A percentile compares a stretch with the other conserved stretches of the same genome.
Conservation (phyloP, 2,113 vertebrate genomes). For the Tachysurus fulvidraco region DNA sequence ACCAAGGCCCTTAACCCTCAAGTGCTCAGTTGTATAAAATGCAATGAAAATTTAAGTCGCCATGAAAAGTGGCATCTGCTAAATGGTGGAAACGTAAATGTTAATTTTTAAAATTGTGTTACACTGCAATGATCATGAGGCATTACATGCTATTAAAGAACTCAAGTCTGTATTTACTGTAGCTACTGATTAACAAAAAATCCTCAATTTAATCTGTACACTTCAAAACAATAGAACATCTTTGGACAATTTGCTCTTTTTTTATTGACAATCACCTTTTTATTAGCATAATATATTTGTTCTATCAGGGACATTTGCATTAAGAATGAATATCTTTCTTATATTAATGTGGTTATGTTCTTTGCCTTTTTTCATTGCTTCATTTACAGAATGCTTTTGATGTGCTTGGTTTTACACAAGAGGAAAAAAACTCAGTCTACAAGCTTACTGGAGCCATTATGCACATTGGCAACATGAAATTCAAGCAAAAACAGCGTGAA, state of each 20-base stretch:
- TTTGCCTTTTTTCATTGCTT: not conserved
- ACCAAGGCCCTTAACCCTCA: too few relatives aligned
- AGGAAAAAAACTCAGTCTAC: constrained; percentile 84
- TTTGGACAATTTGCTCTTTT: not conserved
- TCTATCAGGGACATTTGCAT: not conserved
- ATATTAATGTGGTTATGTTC: not conserved
- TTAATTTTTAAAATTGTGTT: not conserved
- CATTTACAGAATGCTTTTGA: constrained; percentile 70
- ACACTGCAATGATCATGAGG: not conserved
- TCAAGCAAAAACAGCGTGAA: constrained; percentile 84
- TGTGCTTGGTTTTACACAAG: constrained; percentile 81
- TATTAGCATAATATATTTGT: not conserved
- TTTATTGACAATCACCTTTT: not conserved
- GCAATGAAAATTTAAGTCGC: not conserved
- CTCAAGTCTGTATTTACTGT: not conserved
- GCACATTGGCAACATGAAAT: constrained; percentile 89
- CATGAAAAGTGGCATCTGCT: not conserved
- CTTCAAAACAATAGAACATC: not conserved
- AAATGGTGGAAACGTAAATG: not conserved
- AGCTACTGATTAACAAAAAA: not conserved
- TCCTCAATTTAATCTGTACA: not conserved
- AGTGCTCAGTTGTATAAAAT: not conserved
- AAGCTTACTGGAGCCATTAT: constrained; percentile 87
- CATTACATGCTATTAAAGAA: not conserved
- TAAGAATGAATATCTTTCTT: not conserved